Conservation (phyloP, 1,140 invertebrate species). For the Schlechtendalia chinensis region DNA sequence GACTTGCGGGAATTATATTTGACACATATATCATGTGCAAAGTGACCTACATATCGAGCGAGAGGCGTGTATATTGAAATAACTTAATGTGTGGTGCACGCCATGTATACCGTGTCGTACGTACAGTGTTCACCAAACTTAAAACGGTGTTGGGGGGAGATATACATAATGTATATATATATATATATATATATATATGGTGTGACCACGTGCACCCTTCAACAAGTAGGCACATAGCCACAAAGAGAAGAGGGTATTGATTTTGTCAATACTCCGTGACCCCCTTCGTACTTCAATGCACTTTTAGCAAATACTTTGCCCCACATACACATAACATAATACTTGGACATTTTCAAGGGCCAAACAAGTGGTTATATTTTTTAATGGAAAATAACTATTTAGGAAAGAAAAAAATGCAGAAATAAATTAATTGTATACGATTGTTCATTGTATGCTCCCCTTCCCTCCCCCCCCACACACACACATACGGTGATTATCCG, state of each 20-base stretch:
- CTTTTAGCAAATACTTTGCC: slow-evolving; percentile 9
- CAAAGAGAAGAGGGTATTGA: slow-evolving; percentile 42
- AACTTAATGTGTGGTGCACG: slow-evolving; percentile 4
- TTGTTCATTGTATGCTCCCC: too few species aligned
- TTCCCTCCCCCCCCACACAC: too few species aligned
- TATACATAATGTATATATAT: too few species aligned
- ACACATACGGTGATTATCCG: too few species aligned
- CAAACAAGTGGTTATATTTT: slow-evolving; percentile 19
- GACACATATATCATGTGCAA: not conserved
- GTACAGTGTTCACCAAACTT: slow-evolving; percentile 3
- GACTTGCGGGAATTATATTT: not conserved
- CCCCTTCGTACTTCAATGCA: slow-evolving; percentile 34
- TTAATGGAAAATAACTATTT: not conserved
- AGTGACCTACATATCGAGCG: slow-evolving; percentile 30
- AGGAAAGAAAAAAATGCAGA: too few species aligned
- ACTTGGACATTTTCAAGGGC: not conserved
- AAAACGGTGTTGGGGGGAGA: not conserved
- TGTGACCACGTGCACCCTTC: slow-evolving; percentile 39
- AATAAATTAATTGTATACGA: too few species aligned
- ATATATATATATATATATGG: not conserved
- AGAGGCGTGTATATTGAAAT: slow-evolving; percentile 23
- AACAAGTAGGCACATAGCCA: slow-evolving; percentile 39
- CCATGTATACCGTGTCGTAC: slow-evolving; percentile 7
- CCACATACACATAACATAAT: not conserved
- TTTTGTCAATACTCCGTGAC: slow-evolving; percentile 38